Evolutionary conservation across 2,113 vertebrate species (phyloP), one percentile per base, ranked within the genome.

Genomic region (Narcine bancroftii): DNA sequence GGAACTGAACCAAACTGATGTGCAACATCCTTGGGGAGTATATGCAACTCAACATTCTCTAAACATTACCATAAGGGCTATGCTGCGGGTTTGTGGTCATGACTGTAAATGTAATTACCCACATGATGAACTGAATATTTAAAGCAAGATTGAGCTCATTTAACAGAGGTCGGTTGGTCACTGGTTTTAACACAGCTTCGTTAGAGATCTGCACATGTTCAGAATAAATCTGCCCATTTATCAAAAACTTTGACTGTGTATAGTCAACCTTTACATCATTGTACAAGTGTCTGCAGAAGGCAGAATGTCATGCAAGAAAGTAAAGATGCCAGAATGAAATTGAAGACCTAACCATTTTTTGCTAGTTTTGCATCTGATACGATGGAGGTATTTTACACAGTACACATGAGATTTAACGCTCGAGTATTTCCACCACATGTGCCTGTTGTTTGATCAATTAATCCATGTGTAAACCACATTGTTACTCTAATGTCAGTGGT

Each of bases 71-170:
- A 81, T 26, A 29, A 33, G 26, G 13, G 45, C 77, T 29, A 11
- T 72, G 4, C 26, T 29, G 19, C 6, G 26, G 26, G 47, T 4
- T 29, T 81, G 45, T 53, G 10, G 24, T 81, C 29, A 45, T 10
- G 6, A 81, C 26, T 50, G 45, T 21, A 81, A 81, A 50, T 81
- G 45, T 53, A 50, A 81, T 81, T 81, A 81, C 47, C 24, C 9
- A 81, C 45, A 81, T 81, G 47, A 81, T 81, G 77, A 81, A 53
- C 77, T 81, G 77, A 81, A 81, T 81, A 81, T 50, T 81, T 81
- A 81, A 53, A 53, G 77, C 77, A 81, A 81, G 50, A 81, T 50
- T 6, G 7, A 81, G 45, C 77, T 81, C 26, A 81, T 81, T 81
- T 50, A 50, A 47, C 76, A 79, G 21, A 79, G 76, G 47, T 79